A percentile compares a stretch with the other conserved stretches of the same genome.
Evolutionary conservation across 2,113 vertebrate genomes (phyloP).

Genomic region (Actenoides hombroni): DNA sequence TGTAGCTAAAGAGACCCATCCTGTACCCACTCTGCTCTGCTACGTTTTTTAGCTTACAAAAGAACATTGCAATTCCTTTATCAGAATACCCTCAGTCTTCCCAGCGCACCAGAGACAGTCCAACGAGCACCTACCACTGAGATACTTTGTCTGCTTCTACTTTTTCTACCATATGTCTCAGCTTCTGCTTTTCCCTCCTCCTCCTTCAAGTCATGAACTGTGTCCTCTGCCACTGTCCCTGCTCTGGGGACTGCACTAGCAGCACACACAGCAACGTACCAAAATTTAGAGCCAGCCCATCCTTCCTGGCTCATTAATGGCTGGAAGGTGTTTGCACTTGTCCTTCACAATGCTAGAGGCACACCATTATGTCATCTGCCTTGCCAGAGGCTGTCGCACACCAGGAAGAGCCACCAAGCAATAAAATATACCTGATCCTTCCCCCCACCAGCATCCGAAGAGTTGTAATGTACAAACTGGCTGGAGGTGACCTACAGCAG

Average conservation of each 20-base stretch:
- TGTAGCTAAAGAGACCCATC: not conserved
- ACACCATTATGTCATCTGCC: not conserved
- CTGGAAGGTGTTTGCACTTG: not conserved
- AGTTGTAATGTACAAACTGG: accelerated
- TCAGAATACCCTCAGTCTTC: not conserved
- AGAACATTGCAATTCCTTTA: not conserved
- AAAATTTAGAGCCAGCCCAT: not conserved
- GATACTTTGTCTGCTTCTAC: not conserved
- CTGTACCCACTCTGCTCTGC: not conserved
- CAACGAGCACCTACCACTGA: constrained; percentile 13
- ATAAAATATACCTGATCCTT: not conserved
- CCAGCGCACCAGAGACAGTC: not conserved
- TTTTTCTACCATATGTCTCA: constrained; percentile 16
- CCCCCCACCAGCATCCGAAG: accelerated
- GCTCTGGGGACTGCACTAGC: not conserved
- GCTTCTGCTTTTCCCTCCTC: not conserved
- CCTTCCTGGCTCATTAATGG: not conserved
- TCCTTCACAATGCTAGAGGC: accelerated
- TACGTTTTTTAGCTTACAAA: not conserved
- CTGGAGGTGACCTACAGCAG: not conserved
- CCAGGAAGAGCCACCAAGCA: not conserved
- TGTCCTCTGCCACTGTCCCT: not conserved
- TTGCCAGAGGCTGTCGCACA: not conserved
- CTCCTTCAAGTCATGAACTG: not conserved
- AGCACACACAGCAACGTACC: accelerated